Base-by-base conservation (phyloP, 2,113 vertebrate species). In the Xerus inauris region DNA sequence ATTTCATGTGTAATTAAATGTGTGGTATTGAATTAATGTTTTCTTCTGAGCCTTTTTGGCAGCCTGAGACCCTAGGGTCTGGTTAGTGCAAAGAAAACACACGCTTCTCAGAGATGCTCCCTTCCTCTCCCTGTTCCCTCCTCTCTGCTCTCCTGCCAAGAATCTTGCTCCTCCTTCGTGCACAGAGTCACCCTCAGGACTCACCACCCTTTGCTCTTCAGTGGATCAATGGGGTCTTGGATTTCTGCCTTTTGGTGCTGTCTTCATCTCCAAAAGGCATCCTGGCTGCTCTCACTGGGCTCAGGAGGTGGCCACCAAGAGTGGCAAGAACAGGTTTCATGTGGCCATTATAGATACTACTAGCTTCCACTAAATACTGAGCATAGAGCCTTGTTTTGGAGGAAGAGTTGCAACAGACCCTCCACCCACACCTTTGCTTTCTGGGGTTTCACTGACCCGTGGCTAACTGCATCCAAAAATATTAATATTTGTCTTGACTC, bases 1-100 rank as follows among this genome's bases (percentile, higher is more conserved):
- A 97, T 98, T 98, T 98, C 97, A 98, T 96, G 97, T 98, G 98
- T 98, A 98, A 98, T 98, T 98, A 98, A 98, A 98, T 97, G 97
- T 98, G 98, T 97, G 98, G 98, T 98, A 98, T 97, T 96, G 97
- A 98, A 98, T 98, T 94, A 83, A 45, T 69, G 98, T 97, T 98
- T 98, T 97, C 98, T 98, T 98, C 97, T 89, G 97, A 98, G 98
- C 95, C 92, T 97, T 98, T 89, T 96, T 98, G 98, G 98, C 97
- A 98, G 97, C 97, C 90, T 32, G 94, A 95, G 98, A 98, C 96
- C 96, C 94, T 71, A n/a, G 79, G 96, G 96, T 97, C 97, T 96
- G 97, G 93, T 95, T 96, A 96, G 94, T 97, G 91, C 97, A 98
- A 98, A 96, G 97, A 97, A 98, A 98, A 97, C 94, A 98, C 22